Percentiles rank a stretch among this genome's conserved stretches.
These are phyloP conservation scores for Tetragonula carbonaria DNA, from an alignment of 2,888 invertebrate species.

Conservation along the genomic window DNA sequence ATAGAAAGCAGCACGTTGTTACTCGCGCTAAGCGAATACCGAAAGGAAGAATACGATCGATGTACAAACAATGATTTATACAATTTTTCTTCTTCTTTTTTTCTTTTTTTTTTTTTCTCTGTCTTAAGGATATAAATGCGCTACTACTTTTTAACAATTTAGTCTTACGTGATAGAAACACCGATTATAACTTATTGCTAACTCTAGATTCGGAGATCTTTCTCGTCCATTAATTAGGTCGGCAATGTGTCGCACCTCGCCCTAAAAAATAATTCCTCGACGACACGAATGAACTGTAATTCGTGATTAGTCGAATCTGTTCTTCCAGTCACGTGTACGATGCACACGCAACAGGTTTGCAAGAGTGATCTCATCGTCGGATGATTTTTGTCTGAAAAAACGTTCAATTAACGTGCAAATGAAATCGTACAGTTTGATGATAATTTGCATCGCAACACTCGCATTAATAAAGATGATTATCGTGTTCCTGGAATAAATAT, in stretches of 20 bases:
- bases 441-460: neutral
- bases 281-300: neutral
- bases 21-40: constrained; percentile 13
- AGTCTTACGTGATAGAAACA: constrained; percentile 28
- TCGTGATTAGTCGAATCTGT: neutral
- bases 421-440: neutral
- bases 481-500: neutral
- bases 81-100: constrained; percentile 11
- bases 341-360: constrained; percentile 13
- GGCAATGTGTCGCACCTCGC: neutral
- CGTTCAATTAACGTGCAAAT: too few relatives aligned
- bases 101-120: neutral
- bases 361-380: constrained; percentile 16
- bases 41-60: constrained; percentile 16
- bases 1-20: constrained; percentile 10
- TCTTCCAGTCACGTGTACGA: constrained; percentile 5
- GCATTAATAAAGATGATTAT: neutral
- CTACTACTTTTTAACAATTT: constrained; percentile 8
- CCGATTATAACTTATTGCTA: constrained; percentile 31
- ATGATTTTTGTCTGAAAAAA: too few relatives aligned
- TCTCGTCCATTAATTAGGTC: constrained; percentile 31
- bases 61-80: constrained; percentile 46
- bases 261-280: constrained; percentile 5
- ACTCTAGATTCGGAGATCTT: constrained; percentile 23
- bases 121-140: constrained; percentile 4